These are phyloP conservation scores for Nannospalax galili DNA, from an alignment of 2,113 vertebrate genomes.

Conservation along the genomic window DNA sequence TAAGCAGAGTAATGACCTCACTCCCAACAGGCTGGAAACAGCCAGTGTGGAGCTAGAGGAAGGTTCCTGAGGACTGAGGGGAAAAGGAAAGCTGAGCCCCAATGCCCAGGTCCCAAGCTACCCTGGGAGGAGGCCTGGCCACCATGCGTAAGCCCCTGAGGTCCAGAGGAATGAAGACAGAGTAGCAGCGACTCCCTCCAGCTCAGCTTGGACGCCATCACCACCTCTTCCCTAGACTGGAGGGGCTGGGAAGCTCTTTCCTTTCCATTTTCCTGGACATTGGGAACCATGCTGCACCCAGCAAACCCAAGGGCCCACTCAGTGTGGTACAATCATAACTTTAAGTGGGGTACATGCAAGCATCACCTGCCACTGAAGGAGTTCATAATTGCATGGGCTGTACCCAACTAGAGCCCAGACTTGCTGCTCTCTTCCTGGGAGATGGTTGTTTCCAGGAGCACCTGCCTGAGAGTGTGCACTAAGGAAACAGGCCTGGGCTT, in stretches of 20 bases:
- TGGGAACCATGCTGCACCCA: not conserved
- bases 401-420: not conserved
- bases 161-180: not conserved
- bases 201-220: not conserved
- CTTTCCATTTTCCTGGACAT: not conserved
- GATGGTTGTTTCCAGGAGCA: not conserved
- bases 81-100: not conserved
- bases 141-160: not conserved
- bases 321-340: not conserved
- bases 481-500: not conserved
- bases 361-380: not conserved
- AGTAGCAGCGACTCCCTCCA: no score
- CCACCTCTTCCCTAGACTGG: not conserved
- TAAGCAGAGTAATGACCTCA: not conserved
- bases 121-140: not conserved
- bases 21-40: not conserved
- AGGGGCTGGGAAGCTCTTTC: not conserved
- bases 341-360: constrained; percentile 42
- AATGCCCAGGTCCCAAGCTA: not conserved
- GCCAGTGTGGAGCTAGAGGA: not conserved
- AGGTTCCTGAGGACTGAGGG: not conserved
- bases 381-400: not conserved
- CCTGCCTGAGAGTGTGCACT: not conserved
- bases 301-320: not conserved
- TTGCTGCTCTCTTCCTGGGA: not conserved